phyloP scores from a whole-genome alignment of 2,797 vertebrate genomes.

The Pipistrellus kuhlii region DNA sequence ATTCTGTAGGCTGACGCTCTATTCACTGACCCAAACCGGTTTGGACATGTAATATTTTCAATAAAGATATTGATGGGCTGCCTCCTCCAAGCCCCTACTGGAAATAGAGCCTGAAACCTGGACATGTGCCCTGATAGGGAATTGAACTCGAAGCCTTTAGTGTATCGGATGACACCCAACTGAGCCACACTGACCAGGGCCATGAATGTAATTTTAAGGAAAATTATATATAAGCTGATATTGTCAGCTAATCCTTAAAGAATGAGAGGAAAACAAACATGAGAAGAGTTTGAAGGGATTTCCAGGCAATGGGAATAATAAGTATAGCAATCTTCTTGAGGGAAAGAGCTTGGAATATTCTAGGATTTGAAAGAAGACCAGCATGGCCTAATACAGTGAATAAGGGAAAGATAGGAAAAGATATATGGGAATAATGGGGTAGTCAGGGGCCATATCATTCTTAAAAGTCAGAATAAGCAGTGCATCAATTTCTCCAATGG shows the following conservation, averaged over 20 bases:
- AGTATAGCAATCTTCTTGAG: not conserved
- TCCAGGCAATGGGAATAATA: not conserved
- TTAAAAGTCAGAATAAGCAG: not conserved
- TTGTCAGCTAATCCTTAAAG: not conserved
- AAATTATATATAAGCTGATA: not conserved
- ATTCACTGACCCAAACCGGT: too few relatives aligned
- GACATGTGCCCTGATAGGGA: not conserved
- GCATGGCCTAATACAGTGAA: not conserved
- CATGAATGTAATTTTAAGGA: slow-evolving; percentile 20
- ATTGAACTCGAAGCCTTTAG: too few relatives aligned
- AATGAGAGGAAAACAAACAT: not conserved
- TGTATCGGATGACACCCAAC: too few relatives aligned
- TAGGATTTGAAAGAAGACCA: not conserved
- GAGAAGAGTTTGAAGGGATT: not conserved
- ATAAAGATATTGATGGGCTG: not conserved
- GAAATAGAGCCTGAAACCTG: not conserved
- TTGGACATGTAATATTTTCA: too few relatives aligned
- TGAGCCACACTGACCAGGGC: too few relatives aligned
- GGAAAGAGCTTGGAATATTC: not conserved
- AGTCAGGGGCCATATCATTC: not conserved
- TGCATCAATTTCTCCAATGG: not conserved
- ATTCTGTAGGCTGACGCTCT: too few relatives aligned
- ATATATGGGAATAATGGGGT: not conserved
- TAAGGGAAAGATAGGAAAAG: not conserved
- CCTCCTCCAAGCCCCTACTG: not conserved